Base-by-base conservation (phyloP, 2,113 vertebrate genomes). In the Conger conger region DNA sequence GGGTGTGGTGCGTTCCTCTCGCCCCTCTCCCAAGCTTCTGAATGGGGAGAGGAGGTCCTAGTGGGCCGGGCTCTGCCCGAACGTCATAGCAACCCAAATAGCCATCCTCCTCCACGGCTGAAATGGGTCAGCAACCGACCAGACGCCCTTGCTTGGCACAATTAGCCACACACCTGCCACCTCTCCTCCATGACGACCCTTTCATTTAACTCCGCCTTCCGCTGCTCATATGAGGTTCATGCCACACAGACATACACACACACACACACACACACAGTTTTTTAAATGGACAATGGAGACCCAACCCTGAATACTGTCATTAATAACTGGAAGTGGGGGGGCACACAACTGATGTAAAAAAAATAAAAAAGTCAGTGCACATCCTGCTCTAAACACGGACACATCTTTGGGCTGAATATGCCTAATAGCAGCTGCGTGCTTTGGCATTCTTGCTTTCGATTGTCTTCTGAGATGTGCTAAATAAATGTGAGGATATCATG, bases 71-170 rank as follows among this genome's bases (percentile, higher is more conserved):
- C 82, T 84, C 30, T 82, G 84, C 63, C 20, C 79, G 77, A 83
- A 80, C 87, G 86, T 91, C 77, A 85, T 82, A 79, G 84, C 82
- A 90, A 84, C 90, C 87, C 86, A 85, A 78, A 89, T 86, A 83
- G 57, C 87, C 63, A 83, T 87, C 84, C 87, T 87, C 80, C 54
- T 78, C n/a, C n/a, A n/a, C 86, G 86, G 79, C 83, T 83, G 81
- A 91, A 89, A 77, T 90, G 85, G 90, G 90, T 84, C 89, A 57
- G 68, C 84, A 77, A 38, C 57, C 80, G 54, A 36, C 42, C 45
- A 33, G 79, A 33, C 50, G 35, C 60, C 27, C 68, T 81, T 42
- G 23, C 68, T 42, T 60, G 40, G 84, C 79, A 54, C 54, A 38
- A 68, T 82, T 68, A 86, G n/a, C 82, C 79, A 82, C 63, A 27